Evolutionary conservation across 2,888 invertebrate species (phyloP), one percentile per base, ranked within the genome.

Genomic region (Elaeidobius kamerunicus): DNA sequence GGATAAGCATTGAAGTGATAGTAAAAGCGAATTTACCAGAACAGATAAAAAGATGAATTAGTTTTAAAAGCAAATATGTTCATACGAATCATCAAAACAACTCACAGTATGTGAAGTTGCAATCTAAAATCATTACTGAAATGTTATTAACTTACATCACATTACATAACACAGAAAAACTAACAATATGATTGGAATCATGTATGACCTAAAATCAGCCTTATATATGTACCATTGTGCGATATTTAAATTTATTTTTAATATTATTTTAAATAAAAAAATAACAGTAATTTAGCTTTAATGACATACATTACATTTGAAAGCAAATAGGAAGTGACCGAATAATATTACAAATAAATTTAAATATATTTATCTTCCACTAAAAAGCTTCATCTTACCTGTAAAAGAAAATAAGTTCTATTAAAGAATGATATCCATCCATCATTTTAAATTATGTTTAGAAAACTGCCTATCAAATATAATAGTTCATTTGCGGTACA

Each of bases 201-300:
- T 53, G 54, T 62, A 60, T 48, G 60, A 60, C 55, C 60, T 61
- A 63, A 48, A 61, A 61, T 65, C 65, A 65, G 64, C 64, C 64
- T 65, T 64, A 62, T 63, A 57, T 62, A 58, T 52, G 58, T 57
- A 52, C 43, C 44, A 45, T 38, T 18, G 38, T 16, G 11, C 7
- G 11, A 17, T 34, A 15, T 34, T 34, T 34, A 7, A 34, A 34
- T 34, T 14, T 34, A 34, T 34, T 34, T 34, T n/a, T 9, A n/a
- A 32, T n/a, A 27, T 27, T 27, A 11, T 5, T 7, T 27, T 9
- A 27, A 11, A 27, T 7, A 5, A n/a, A 34, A 34, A 2, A 34
- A 34, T 34, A 34, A 34, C 2, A 2, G 15, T 11, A 4, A 34
- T n/a, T n/a, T n/a, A n/a, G n/a, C n/a, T n/a, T 34, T 4, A 34